Conservation (phyloP, 1,140 invertebrate genomes). For the Brachionus koreanus region DNA sequence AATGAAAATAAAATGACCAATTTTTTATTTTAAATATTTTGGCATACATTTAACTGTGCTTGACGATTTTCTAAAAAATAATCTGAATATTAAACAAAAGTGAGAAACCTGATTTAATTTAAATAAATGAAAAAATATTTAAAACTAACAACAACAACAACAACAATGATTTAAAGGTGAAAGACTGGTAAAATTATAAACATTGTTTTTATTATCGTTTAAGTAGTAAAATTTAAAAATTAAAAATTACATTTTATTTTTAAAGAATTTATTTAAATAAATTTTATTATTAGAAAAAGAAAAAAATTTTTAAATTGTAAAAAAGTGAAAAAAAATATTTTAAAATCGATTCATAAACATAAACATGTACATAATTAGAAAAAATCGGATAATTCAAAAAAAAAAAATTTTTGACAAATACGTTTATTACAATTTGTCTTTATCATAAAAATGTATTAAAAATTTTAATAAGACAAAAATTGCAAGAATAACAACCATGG, state of each 20-base stretch:
- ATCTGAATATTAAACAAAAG: neutral
- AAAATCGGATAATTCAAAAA: neutral
- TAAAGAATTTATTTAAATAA: neutral
- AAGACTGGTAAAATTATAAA: neutral
- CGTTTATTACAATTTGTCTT: neutral
- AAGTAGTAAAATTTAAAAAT: neutral
- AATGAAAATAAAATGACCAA: neutral
- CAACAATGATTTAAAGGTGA: neutral
- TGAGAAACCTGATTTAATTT: neutral
- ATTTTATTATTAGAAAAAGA: neutral
- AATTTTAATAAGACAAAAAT: slow-evolving; percentile 18
- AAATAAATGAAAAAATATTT: neutral
- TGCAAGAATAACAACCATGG: neutral
- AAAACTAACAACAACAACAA: neutral
- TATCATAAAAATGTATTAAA: slow-evolving; percentile 28
- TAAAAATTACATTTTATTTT: neutral
- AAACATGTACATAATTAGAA: no score
- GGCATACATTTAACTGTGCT: no score
- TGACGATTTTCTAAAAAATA: no score
- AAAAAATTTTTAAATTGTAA: neutral
- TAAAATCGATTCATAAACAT: neutral
- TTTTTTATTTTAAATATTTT: neutral
- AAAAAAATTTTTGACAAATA: neutral
- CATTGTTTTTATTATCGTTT: neutral
- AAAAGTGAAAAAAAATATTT: neutral